A percentile compares a stretch with the other conserved stretches of the same genome.
Evolutionary conservation across 2,797 vertebrate species (phyloP).

Genomic region (Chloroceryle inda): DNA sequence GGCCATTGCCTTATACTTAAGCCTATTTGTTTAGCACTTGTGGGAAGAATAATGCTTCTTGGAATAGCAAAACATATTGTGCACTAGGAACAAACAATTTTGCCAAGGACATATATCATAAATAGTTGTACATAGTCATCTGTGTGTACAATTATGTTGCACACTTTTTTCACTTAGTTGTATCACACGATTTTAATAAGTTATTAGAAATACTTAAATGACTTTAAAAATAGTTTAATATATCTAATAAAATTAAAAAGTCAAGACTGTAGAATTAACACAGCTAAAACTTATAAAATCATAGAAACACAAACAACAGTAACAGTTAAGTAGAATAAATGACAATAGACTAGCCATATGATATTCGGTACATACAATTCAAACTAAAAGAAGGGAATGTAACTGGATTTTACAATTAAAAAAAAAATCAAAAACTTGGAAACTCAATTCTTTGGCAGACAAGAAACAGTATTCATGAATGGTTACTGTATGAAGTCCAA

Average conservation of each 20-base stretch:
- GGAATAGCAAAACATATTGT: not conserved
- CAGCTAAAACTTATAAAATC: not conserved
- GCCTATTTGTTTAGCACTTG: not conserved
- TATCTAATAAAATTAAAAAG: not conserved
- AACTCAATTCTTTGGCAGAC: not conserved
- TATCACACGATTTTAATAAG: not conserved
- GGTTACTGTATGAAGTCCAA: not conserved
- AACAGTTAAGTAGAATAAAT: not conserved
- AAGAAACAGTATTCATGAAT: not conserved
- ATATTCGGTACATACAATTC: not conserved
- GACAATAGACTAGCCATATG: not conserved
- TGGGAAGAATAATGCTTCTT: not conserved
- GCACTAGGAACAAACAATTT: not conserved
- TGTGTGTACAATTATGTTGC: not conserved
- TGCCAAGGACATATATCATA: not conserved
- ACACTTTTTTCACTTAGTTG: not conserved
- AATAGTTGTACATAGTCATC: not conserved
- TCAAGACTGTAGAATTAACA: not conserved
- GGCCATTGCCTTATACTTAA: not conserved
- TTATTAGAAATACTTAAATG: not conserved
- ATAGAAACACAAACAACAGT: not conserved
- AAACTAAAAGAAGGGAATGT: not conserved
- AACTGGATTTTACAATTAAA: not conserved
- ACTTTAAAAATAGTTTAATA: not conserved
- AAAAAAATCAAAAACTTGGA: not conserved